Evolutionary conservation across 92 coral and sea anemone genomes (phyloP).

Genomic region (Scolanthus callimorphus): DNA sequence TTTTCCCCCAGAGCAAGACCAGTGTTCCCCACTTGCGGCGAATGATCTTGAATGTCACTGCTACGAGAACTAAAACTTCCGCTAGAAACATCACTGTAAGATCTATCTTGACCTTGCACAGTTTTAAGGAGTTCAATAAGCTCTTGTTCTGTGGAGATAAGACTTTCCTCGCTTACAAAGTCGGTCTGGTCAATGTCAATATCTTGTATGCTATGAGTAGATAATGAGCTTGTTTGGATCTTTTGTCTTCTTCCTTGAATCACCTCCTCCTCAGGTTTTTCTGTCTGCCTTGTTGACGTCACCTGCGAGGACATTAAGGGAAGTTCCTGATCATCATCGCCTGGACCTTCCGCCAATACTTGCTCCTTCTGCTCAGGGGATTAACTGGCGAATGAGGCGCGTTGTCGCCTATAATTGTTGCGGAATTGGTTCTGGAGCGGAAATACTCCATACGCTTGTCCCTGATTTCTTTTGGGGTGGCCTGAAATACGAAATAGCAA

Average conservation of each 20-base stretch:
- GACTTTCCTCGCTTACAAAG: slow-evolving; percentile 62
- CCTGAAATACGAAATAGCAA: too few species aligned
- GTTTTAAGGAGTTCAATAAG: slow-evolving; percentile 59
- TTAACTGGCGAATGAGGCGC: slow-evolving; percentile 3
- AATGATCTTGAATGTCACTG: too few species aligned
- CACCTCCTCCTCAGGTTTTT: too few species aligned
- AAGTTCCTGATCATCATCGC: too few species aligned
- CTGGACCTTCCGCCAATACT: not conserved
- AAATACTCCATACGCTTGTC: slow-evolving; percentile 71
- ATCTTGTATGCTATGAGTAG: slow-evolving; percentile 68
- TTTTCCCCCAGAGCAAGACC: too few species aligned
- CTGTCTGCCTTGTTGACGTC: not conserved
- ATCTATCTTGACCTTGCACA: slow-evolving; percentile 5
- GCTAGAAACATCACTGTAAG: slow-evolving; percentile 1
- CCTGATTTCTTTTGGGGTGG: not conserved
- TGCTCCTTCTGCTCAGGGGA: not conserved
- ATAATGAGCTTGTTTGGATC: slow-evolving; percentile 21
- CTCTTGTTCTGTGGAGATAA: slow-evolving; percentile 62
- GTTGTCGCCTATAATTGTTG: slow-evolving; percentile 31
- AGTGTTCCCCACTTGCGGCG: too few species aligned
- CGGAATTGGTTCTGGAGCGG: slow-evolving; percentile 65
- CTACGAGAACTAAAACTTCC: too few species aligned
- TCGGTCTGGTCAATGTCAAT: slow-evolving; percentile 82
- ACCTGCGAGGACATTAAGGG: too few species aligned
- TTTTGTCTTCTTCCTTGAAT: not conserved